Evolutionary conservation across 2,888 invertebrate genomes (phyloP), one percentile per base, ranked within the genome.

Genomic region (Plebejus melissa): DNA sequence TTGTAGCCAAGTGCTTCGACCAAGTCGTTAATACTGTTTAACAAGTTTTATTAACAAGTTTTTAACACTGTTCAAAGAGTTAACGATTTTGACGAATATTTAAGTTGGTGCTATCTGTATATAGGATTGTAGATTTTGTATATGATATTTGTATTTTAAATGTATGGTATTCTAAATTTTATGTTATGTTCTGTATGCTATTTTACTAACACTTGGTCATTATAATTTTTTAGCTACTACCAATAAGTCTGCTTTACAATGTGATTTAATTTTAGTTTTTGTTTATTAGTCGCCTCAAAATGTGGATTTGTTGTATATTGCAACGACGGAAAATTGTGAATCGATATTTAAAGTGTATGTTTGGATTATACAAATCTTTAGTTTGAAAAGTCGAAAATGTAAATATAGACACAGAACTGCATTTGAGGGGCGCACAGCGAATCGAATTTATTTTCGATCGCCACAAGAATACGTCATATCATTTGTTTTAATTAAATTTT

Each of bases 1-100:
- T 95, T 83, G 94, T 95, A 76, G 94, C 95, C 1, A 94, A 95
- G 82, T 95, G 95, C 84, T 94, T 95, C 80, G 94, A 94, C 81
- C 94, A 95, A 90, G 95, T 95, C 74, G 95, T 95, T 82, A 94
- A 94, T 80, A 94, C 94, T 79, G 85, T 92, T 79, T 93, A 89
- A 79, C 58, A 58, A n/a, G 82, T 95, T 95, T 84, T 94, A 95
- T 80, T 94, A 94, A 81, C 94, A 95, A 90, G 94, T 95, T 74
- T 95, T 95, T 82, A 94, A 94, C 80, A 94, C 94, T 79, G 85
- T 92, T 79, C 4, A 16, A 50, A 1, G 4, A 50, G 70, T 70
- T 70, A 13, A 41, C 22, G 46, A 22, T 38, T 36, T 41, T 32
- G 1, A 54, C 16, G 4, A 72, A 72, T 16, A 22, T 22, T 22